Evolutionary conservation across 2,888 invertebrate species (phyloP), one percentile per base, ranked within the genome.

Genomic region (Leptura quadrifasciata): DNA sequence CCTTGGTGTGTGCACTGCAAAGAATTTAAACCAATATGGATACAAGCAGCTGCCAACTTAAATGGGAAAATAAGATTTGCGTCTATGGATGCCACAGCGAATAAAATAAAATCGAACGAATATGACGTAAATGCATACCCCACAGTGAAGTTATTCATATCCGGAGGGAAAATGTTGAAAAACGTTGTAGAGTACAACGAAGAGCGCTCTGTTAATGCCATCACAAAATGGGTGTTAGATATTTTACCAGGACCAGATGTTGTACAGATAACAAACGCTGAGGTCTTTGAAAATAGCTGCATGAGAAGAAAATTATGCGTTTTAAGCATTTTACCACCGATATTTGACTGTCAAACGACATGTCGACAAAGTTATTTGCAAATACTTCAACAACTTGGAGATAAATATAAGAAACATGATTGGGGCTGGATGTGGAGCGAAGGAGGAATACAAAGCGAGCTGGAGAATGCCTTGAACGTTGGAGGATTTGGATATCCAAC

Each of bases 401-500:
- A 97, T 73, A 96, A 96, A 87, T 98, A 94, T 90, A 98, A 97
- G 91, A 94, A 94, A 89, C 95, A 97, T 88, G 92, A 93, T 90
- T 98, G 97, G 97, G 97, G 97, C 15, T 98, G 98, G 97, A 91
- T 96, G 15, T 98, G 98, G 98, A 89, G 95, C 0, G 98, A 98
- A 88, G 97, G 95, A 17, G 94, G 93, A 4, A 91, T 94, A 0
- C 98, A 98, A 88, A 89, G 91, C 0, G 91, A 93, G 0, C 87
- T 98, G 10, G 98, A 99, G 87, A 93, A 94, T 71, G 92, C 95
- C 0, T 89, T 98, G 27, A 98, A 96, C 85, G 94, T 99, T 76
- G 98, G 98, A 76, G 98, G 93, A 2, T 78, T 57, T 47, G 98
- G 98, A 6, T 98, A 98, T 89, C 98, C 98, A 0, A 97, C 98